Evolutionary conservation across 2,888 invertebrate species (phyloP).

Genomic region (Andrena haemorrhoa): DNA sequence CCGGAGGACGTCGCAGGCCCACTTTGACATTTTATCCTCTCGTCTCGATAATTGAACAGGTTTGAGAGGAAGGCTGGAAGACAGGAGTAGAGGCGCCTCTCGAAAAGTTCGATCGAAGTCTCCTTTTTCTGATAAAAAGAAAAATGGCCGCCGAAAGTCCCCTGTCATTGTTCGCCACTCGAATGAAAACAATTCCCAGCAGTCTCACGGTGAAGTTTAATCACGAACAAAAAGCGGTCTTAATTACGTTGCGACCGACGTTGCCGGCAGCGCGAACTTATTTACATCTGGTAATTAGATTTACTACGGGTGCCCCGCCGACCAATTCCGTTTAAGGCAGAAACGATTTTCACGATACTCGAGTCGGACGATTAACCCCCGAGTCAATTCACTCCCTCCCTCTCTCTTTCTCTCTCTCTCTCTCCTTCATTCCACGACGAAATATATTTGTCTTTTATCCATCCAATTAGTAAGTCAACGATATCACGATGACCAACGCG

Average conservation of each 20-base stretch:
- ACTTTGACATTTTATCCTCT: too few relatives aligned
- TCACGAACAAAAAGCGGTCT: neutral
- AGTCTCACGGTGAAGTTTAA: neutral
- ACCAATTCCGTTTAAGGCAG: constrained; percentile 16
- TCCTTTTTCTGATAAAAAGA: neutral
- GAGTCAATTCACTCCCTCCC: constrained; percentile 19
- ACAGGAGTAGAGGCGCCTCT: too few relatives aligned
- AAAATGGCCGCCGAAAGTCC: neutral
- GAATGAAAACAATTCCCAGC: constrained; percentile 2
- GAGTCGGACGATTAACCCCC: constrained; percentile 45
- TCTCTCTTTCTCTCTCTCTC: neutral
- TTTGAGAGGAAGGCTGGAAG: too few relatives aligned
- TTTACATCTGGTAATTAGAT: constrained; percentile 46
- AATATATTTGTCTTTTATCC: constrained; percentile 74
- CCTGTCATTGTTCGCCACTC: neutral
- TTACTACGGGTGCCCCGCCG: neutral
- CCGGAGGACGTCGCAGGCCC: neutral
- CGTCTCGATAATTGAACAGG: too few relatives aligned
- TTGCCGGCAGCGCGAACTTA: neutral
- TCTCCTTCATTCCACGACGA: constrained; percentile 10
- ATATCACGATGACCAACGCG: constrained; percentile 74
- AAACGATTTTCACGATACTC: constrained; percentile 41
- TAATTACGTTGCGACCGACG: constrained; percentile 3
- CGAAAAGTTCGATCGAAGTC: neutral
- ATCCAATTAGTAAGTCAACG: constrained; percentile 75